Evolutionary conservation across 2,888 invertebrate genomes (phyloP).

Genomic region (Phortica magna): DNA sequence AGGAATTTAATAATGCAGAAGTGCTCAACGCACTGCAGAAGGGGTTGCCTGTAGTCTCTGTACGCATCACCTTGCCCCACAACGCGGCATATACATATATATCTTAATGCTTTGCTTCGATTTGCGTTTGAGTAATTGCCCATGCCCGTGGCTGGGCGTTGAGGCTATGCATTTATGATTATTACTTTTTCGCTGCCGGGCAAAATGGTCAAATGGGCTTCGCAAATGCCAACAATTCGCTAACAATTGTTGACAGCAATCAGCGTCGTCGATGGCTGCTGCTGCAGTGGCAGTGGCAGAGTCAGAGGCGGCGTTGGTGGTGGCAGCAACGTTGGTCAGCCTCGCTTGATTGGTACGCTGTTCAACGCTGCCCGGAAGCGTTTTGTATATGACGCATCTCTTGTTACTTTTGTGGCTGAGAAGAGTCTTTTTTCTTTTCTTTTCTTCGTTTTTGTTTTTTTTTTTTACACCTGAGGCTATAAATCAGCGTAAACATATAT

Average conservation of each 20-base stretch:
- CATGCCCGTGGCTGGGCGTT: neutral
- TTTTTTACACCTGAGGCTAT: neutral
- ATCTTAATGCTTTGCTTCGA: neutral
- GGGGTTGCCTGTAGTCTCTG: slow-evolving; percentile 2
- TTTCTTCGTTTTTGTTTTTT: neutral
- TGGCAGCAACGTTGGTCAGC: neutral
- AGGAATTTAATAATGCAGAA: slow-evolving; percentile 19
- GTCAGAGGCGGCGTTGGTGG: no score
- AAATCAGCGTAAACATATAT: neutral
- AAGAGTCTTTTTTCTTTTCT: neutral
- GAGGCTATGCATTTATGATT: slow-evolving; percentile 4
- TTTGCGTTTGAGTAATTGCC: slow-evolving; percentile 11
- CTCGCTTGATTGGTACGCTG: neutral
- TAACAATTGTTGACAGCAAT: slow-evolving; percentile 18
- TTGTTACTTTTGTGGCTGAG: neutral
- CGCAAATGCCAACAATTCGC: neutral
- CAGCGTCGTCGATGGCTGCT: neutral
- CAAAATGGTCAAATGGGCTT: neutral
- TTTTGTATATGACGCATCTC: neutral
- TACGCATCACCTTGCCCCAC: neutral
- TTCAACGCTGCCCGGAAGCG: slow-evolving; percentile 9
- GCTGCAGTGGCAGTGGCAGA: neutral
- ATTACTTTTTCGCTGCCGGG: slow-evolving; percentile 9
- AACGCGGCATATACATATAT: no score
- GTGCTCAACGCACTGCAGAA: neutral